phyloP scores from a whole-genome alignment of 2,113 vertebrate species.

The Malurus melanocephalus region DNA sequence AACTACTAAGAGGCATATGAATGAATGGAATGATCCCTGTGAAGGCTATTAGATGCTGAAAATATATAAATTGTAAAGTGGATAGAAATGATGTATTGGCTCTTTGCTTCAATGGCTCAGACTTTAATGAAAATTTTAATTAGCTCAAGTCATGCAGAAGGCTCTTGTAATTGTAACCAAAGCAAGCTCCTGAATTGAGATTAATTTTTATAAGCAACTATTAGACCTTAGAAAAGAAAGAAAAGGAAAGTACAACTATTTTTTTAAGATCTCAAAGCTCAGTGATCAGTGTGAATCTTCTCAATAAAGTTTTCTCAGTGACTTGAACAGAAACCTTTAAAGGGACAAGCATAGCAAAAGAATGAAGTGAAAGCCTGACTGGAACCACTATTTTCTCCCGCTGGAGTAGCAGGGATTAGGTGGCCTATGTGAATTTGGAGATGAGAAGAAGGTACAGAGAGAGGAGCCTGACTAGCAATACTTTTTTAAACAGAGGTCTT shows the following conservation, averaged over 20 bases:
- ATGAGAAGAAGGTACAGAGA: not conserved
- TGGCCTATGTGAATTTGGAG: not conserved
- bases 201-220: not conserved
- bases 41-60: slow-evolving; percentile 27
- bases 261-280: not conserved
- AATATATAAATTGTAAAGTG: slow-evolving; percentile 17
- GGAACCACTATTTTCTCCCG: not conserved
- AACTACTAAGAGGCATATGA: slow-evolving; percentile 12
- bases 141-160: slow-evolving; percentile 35
- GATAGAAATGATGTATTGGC: slow-evolving; percentile 26
- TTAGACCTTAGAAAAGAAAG: not conserved
- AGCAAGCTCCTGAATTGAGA: not conserved
- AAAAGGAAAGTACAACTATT: not conserved
- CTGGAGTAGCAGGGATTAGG: not conserved
- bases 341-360: not conserved
- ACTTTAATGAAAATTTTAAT: slow-evolving; percentile 50
- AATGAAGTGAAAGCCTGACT: not conserved
- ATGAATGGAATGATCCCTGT: slow-evolving; percentile 15
- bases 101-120: slow-evolving; percentile 31
- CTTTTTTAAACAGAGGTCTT: not conserved
- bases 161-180: not conserved
- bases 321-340: not conserved
- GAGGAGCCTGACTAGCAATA: not conserved
- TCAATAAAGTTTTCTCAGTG: not conserved
- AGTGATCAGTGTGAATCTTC: not conserved